Evolutionary conservation across 2,797 vertebrate species (phyloP).

Genomic region (Gymnocypris eckloni): DNA sequence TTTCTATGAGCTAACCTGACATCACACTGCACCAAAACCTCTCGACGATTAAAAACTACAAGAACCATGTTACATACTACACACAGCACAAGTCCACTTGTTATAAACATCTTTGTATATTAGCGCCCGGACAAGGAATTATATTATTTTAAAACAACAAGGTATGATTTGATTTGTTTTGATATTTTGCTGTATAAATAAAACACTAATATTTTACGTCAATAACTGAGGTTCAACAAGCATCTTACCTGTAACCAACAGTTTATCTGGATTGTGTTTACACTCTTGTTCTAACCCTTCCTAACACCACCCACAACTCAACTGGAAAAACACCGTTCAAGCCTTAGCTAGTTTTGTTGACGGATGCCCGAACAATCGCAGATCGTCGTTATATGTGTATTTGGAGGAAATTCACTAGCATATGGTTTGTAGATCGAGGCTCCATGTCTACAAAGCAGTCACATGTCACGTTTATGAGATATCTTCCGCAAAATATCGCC

Average conservation of each 20-base stretch:
- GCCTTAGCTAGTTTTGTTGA: not conserved
- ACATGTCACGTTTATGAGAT: not conserved
- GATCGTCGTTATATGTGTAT: not conserved
- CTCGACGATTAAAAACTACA: not conserved
- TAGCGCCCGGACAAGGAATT: not conserved
- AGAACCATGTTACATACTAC: not conserved
- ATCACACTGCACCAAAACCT: slow-evolving; percentile 36
- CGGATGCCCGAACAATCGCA: not conserved
- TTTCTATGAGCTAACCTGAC: not conserved
- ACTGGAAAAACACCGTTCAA: not conserved
- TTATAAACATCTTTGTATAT: not conserved
- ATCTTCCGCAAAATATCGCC: not conserved
- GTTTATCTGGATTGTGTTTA: not conserved
- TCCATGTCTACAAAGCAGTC: slow-evolving; percentile 1
- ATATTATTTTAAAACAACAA: not conserved
- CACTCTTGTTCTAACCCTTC: not conserved
- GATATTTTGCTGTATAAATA: not conserved
- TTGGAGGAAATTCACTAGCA: not conserved
- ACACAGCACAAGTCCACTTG: not conserved
- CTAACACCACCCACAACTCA: not conserved
- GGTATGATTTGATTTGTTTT: not conserved
- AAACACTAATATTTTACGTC: not conserved
- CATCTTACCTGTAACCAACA: slow-evolving; percentile 24
- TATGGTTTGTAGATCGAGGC: slow-evolving; percentile 14
- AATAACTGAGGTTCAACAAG: not conserved